Percentiles rank a stretch among this genome's conserved stretches.
These are phyloP conservation scores for Micronycteris hirsuta DNA, from an alignment of 2,113 vertebrate species.

Conservation along the genomic window DNA sequence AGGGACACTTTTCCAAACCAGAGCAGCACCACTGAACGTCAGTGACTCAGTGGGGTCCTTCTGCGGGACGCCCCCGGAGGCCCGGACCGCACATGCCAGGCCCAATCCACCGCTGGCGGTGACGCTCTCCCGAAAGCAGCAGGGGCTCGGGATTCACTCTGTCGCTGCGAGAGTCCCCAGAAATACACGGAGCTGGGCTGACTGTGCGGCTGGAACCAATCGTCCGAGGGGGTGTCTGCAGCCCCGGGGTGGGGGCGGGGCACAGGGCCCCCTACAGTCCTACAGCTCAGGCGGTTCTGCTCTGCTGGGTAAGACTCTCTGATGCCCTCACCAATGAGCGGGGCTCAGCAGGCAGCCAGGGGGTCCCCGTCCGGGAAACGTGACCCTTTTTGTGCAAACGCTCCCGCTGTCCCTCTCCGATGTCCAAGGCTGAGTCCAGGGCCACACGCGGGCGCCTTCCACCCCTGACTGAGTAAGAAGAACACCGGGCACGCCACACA, in stretches of 20 bases:
- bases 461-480: neutral
- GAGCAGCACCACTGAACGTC: fast-evolving
- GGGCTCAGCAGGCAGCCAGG: neutral
- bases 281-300: fast-evolving
- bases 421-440: neutral
- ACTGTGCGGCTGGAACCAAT: fast-evolving
- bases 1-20: neutral
- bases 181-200: fast-evolving
- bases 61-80: fast-evolving
- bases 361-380: neutral
- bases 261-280: neutral
- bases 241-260: fast-evolving
- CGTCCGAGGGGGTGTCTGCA: fast-evolving
- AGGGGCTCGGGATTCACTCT: neutral
- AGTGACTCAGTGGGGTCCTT: fast-evolving
- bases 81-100: neutral
- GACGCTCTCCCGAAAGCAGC: too few species aligned
- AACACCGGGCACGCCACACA: neutral
- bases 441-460: neutral
- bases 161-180: fast-evolving
- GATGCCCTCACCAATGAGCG: neutral
- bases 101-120: fast-evolving
- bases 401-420: neutral
- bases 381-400: fast-evolving
- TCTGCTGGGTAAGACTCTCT: fast-evolving